Percentiles rank a stretch among this genome's conserved stretches.
phyloP scores from a whole-genome alignment of 2,113 vertebrate genomes.

The Phyllostomus hastatus region DNA sequence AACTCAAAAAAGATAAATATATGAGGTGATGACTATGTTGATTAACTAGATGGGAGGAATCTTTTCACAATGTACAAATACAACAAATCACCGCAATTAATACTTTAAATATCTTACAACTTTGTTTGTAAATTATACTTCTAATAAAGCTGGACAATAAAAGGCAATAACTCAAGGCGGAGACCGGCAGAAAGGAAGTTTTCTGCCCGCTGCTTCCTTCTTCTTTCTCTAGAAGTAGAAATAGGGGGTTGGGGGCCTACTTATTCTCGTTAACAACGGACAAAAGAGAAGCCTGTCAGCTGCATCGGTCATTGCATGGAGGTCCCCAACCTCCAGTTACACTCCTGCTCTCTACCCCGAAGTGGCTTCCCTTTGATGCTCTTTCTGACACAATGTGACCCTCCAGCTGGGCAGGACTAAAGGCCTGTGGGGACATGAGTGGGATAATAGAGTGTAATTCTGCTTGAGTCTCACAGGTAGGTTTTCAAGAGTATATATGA shows the following conservation, averaged over 20 bases:
- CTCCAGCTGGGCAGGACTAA: background rate
- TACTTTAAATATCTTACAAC: background rate
- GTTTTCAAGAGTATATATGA: background rate
- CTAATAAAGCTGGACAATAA: background rate
- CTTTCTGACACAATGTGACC: constrained; percentile 56
- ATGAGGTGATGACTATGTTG: background rate
- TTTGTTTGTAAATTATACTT: background rate
- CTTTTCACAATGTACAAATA: background rate
- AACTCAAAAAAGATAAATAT: background rate
- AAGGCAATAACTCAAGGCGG: background rate
- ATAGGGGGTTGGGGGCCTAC: background rate
- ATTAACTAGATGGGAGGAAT: background rate
- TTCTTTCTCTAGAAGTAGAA: constrained; percentile 32
- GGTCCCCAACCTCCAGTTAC: background rate
- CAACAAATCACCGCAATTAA: background rate
- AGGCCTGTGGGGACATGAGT: background rate
- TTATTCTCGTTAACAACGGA: constrained; percentile 36
- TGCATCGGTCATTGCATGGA: background rate
- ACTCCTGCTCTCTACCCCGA: constrained; percentile 12
- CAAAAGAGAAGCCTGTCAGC: constrained; percentile 38
- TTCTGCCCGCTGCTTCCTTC: background rate
- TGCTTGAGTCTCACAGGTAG: background rate
- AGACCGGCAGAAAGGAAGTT: background rate
- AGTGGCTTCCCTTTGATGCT: constrained; percentile 48
- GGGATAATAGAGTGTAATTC: background rate